phyloP scores from a whole-genome alignment of 2,888 invertebrate species.

The Hoplodrina blanda region DNA sequence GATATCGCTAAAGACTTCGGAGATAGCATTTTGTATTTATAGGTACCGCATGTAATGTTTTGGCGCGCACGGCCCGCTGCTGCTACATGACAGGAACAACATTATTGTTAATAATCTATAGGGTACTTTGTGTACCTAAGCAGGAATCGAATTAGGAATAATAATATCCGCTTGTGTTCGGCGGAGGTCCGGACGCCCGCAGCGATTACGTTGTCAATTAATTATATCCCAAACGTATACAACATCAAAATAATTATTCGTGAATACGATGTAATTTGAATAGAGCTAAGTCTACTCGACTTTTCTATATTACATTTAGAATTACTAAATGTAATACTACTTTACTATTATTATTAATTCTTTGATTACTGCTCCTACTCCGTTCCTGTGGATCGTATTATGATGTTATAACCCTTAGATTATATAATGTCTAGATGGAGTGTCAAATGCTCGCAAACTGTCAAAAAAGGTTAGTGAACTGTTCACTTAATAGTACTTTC shows the following conservation, averaged over 20 bases:
- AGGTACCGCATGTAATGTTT: conserved; percentile 31
- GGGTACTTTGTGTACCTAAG: conserved; percentile 1
- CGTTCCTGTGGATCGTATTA: too few species aligned
- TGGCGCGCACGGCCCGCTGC: conserved; percentile 2
- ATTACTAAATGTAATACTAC: too few species aligned
- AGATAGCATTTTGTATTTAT: conserved; percentile 50
- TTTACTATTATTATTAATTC: too few species aligned
- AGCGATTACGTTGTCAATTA: conserved; percentile 27
- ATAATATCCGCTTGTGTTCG: conserved; percentile 29
- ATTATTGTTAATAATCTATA: conserved; percentile 4
- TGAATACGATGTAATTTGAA: conserved; percentile 2
- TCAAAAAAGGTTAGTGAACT: too few species aligned
- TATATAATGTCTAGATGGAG: too few species aligned
- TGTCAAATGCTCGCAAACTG: too few species aligned
- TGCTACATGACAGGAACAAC: conserved; percentile 3
- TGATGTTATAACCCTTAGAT: too few species aligned
- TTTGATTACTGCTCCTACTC: too few species aligned
- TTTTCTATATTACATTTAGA: background rate
- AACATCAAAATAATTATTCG: conserved; percentile 12
- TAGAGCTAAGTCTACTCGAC: background rate
- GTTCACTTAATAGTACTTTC: too few species aligned
- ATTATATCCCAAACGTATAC: conserved; percentile 16
- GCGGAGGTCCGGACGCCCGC: conserved; percentile 18
- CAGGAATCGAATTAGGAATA: conserved; percentile 28
- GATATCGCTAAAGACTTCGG: conserved; percentile 30